phyloP scores from a whole-genome alignment of 1,140 invertebrate genomes.

The Drosophila ercepeae region DNA sequence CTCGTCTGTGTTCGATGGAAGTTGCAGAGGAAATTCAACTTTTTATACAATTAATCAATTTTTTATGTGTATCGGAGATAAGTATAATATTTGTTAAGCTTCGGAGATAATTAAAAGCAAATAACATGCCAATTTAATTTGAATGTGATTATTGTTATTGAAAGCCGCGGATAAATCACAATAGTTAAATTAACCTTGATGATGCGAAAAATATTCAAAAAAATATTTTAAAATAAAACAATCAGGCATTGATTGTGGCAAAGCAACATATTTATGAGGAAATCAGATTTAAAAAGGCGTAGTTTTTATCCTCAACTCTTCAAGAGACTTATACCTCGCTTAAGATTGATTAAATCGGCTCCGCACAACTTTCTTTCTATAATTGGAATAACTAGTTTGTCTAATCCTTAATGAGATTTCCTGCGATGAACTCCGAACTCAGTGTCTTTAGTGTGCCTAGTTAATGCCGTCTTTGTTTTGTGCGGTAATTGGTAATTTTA shows the following conservation, averaged over 20 bases:
- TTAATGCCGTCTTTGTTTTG: constrained; percentile 43
- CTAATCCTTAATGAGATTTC: constrained; percentile 46
- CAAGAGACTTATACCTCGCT: too few relatives aligned
- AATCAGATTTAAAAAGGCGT: not conserved
- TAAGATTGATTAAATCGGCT: constrained; percentile 18
- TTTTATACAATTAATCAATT: not conserved
- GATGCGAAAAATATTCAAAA: not conserved
- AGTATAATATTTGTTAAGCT: not conserved
- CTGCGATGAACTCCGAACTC: constrained; percentile 3
- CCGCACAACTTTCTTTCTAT: constrained; percentile 3
- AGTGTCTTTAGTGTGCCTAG: not conserved
- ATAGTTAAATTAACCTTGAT: not conserved
- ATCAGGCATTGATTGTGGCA: not conserved
- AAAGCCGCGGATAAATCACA: not conserved
- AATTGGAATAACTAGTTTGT: constrained; percentile 36
- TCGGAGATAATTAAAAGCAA: not conserved
- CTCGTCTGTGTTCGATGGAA: not conserved
- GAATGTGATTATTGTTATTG: not conserved
- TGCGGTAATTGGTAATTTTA: constrained; percentile 71
- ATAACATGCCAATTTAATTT: not conserved
- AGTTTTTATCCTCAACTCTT: too few relatives aligned
- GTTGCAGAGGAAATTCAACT: not conserved
- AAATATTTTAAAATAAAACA: not conserved
- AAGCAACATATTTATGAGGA: not conserved
- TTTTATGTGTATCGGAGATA: not conserved